phyloP scores from a whole-genome alignment of 1,140 invertebrate species.

The Diuraphis noxia region DNA sequence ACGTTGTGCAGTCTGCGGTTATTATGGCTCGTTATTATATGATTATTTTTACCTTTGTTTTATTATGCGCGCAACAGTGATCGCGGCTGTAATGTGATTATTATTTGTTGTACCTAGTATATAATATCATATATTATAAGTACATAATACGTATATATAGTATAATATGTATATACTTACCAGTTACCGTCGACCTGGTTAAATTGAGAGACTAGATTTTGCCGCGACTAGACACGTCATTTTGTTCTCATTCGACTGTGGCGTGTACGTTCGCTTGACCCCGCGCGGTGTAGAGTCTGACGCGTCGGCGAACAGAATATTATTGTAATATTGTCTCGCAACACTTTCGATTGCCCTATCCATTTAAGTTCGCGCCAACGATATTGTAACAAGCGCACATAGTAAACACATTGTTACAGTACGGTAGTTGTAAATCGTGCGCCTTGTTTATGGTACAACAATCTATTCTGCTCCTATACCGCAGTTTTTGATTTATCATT shows the following conservation, averaged over 20 bases:
- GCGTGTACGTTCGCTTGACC: not conserved
- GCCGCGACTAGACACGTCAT: not conserved
- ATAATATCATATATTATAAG: not conserved
- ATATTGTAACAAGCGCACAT: not conserved
- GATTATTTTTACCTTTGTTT: not conserved
- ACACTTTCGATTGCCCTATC: not conserved
- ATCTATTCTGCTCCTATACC: not conserved
- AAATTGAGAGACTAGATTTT: slow-evolving; percentile 1
- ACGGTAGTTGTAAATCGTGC: not conserved
- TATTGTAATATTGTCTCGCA: slow-evolving; percentile 8
- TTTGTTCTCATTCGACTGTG: not conserved
- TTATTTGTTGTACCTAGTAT: not conserved
- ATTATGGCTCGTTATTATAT: slow-evolving; percentile 10
- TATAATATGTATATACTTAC: not conserved
- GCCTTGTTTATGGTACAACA: not conserved
- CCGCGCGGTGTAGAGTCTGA: not conserved
- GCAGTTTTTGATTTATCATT: not conserved
- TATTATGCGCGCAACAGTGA: not conserved
- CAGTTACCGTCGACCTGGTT: not conserved
- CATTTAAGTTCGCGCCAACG: not conserved
- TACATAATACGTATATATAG: not conserved
- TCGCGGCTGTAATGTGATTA: too few relatives aligned
- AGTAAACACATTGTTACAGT: not conserved
- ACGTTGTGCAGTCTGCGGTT: not conserved
- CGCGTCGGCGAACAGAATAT: not conserved